Conservation (phyloP, 2,888 invertebrate species). For the Stomorhina lunata region DNA sequence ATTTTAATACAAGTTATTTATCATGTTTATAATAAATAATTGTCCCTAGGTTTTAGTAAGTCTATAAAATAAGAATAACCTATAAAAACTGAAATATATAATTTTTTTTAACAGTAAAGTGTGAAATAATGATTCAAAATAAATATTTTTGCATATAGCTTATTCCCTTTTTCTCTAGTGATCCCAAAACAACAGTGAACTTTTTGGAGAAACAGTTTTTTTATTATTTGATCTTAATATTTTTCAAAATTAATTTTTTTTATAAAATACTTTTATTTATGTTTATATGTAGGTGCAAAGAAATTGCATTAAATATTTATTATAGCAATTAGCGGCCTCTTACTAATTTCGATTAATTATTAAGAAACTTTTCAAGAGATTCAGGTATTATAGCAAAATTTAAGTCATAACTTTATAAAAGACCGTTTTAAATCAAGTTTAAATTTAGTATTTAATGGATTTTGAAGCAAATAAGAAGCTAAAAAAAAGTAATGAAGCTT, state of each 20-base stretch:
- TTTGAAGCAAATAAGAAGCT: slow-evolving; percentile 1
- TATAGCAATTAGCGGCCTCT: slow-evolving; percentile 72
- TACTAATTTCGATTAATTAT: slow-evolving; percentile 72
- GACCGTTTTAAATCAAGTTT: neutral
- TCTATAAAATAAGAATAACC: neutral
- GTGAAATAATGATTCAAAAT: slow-evolving; percentile 53
- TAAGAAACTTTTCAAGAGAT: slow-evolving; percentile 38
- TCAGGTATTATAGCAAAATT: neutral
- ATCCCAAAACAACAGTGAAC: neutral
- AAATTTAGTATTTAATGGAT: slow-evolving; percentile 47
- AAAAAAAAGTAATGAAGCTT: slow-evolving; percentile 28
- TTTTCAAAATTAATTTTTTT: neutral
- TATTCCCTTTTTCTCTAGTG: neutral
- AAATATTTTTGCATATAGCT: slow-evolving; percentile 29
- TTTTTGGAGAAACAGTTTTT: slow-evolving; percentile 8
- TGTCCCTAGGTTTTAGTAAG: neutral
- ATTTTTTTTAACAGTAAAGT: slow-evolving; percentile 18
- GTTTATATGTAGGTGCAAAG: neutral
- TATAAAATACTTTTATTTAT: too few relatives aligned
- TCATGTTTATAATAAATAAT: neutral
- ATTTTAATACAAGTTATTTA: neutral
- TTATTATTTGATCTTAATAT: too few relatives aligned
- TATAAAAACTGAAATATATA: neutral
- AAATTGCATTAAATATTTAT: slow-evolving; percentile 24
- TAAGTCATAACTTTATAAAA: slow-evolving; percentile 64